Base-by-base conservation (phyloP, 2,797 vertebrate genomes). In the Sebastes aleutianus region DNA sequence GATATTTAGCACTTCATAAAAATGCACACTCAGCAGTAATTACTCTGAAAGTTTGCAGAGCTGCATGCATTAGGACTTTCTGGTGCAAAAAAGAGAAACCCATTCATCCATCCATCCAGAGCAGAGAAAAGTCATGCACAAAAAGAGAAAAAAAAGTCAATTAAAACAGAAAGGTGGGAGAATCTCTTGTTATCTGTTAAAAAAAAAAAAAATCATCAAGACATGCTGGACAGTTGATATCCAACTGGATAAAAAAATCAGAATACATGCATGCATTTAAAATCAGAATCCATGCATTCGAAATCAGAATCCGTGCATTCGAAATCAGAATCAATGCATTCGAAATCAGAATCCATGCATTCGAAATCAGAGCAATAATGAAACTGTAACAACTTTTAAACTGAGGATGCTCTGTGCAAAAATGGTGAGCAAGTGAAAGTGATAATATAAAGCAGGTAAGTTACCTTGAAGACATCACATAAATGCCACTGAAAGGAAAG, bases 401-500 rank as follows among this genome's bases (percentile, higher is more conserved):
- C 27, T 43, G 69, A 87, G 85, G 85, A 90, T 92, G 89, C 88
- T 90, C 69, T 68, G 74, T 72, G 74, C 81, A 85, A 91, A 85
- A 91, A 84, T 66, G 79, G 22, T 53, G 78, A 84, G 78, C 88
- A 83, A 88, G 74, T 88, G 85, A 86, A 92, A 71, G 91, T 96
- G 89, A 92, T 90, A 95, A 95, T 93, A n/a, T 70, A 97, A 96
- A 96, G 83, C 95, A 96, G 95, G 93, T 96, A 97, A 94, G 93
- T 99, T 99, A 99, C 98, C 98, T 99, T 99, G 95, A 98, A 97
- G 97, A 97, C 97, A 97, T 99, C 97, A 97, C 97, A 98, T 96
- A 97, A 97, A 96, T 97, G 97, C 97, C 97, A 97, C 96, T 97
- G 98, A 96, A 96, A 97, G 97, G 97, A 97, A 95, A 97, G 95